Percentiles rank a stretch among this genome's conserved stretches.
Evolutionary conservation across 2,888 invertebrate species (phyloP).

Genomic region (Schrankia costaestrigalis): DNA sequence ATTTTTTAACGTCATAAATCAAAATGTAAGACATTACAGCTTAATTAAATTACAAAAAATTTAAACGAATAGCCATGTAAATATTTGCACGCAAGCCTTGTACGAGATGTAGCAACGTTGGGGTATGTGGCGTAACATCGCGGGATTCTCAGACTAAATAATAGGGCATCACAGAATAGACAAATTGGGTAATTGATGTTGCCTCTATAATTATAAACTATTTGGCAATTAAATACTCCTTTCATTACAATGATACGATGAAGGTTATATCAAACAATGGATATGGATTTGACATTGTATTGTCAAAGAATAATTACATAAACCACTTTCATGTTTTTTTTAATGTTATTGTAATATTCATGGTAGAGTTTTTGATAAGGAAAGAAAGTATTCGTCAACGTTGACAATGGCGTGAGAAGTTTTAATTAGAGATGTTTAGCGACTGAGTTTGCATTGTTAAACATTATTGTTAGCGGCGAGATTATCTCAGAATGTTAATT

Average conservation of each 20-base stretch:
- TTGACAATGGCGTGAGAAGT: constrained; percentile 1
- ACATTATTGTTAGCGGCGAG: too few relatives aligned
- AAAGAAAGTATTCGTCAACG: constrained; percentile 1
- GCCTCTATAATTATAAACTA: constrained; percentile 28
- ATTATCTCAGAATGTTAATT: too few relatives aligned
- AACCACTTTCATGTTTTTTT: constrained; percentile 2
- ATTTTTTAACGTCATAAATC: too few relatives aligned
- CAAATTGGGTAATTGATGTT: constrained; percentile 27
- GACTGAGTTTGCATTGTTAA: too few relatives aligned
- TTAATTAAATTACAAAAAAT: not conserved
- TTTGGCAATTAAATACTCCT: constrained; percentile 32
- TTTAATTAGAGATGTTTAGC: too few relatives aligned
- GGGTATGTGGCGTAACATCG: constrained; percentile 25
- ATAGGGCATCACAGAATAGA: constrained; percentile 23
- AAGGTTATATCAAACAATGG: constrained; percentile 26
- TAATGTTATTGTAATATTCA: too few relatives aligned
- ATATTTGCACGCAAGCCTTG: constrained; percentile 22
- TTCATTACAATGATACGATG: constrained; percentile 18
- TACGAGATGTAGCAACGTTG: constrained; percentile 19
- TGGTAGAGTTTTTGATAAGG: constrained; percentile 2
- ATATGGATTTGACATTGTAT: constrained; percentile 22
- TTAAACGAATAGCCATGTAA: constrained; percentile 20
- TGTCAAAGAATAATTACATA: too few relatives aligned
- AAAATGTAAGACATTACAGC: too few relatives aligned
- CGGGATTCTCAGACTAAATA: constrained; percentile 25